phyloP scores from a whole-genome alignment of 2,797 vertebrate species.

The Mormyrops boulengeri region DNA sequence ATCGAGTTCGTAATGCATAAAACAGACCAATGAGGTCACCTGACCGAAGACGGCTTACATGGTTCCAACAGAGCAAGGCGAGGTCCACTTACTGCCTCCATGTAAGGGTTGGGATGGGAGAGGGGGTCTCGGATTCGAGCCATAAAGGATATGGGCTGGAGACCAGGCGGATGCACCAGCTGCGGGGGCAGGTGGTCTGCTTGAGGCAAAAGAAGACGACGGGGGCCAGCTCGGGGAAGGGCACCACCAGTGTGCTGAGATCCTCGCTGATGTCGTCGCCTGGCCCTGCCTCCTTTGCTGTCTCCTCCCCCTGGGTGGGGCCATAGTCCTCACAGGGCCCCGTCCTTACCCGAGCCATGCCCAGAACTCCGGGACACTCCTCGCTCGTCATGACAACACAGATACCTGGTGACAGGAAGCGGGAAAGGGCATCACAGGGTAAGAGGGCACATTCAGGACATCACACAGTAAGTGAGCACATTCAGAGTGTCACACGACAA shows the following conservation, averaged over 20 bases:
- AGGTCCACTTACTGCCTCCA: not conserved
- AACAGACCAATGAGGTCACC: not conserved
- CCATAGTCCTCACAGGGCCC: conserved; percentile 61
- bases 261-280: conserved; percentile 62
- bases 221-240: conserved; percentile 86
- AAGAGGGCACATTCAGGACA: not conserved
- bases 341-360: conserved; percentile 50
- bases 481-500: not conserved
- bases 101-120: not conserved
- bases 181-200: conserved; percentile 94
- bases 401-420: conserved; percentile 38
- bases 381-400: conserved; percentile 65
- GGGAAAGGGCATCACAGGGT: not conserved
- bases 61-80: not conserved
- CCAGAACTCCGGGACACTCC: conserved; percentile 66
- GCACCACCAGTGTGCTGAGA: conserved; percentile 69
- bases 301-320: conserved; percentile 56
- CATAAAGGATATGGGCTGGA: conserved; percentile 96
- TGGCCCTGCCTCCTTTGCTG: conserved; percentile 60
- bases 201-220: conserved; percentile 98
- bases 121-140: not conserved
- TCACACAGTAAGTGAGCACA: not conserved
- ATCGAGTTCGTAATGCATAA: not conserved
- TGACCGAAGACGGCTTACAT: not conserved
- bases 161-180: conserved; percentile 97